These are phyloP conservation scores for Hyles lineata DNA, from an alignment of 2,888 invertebrate species.

Conservation along the genomic window DNA sequence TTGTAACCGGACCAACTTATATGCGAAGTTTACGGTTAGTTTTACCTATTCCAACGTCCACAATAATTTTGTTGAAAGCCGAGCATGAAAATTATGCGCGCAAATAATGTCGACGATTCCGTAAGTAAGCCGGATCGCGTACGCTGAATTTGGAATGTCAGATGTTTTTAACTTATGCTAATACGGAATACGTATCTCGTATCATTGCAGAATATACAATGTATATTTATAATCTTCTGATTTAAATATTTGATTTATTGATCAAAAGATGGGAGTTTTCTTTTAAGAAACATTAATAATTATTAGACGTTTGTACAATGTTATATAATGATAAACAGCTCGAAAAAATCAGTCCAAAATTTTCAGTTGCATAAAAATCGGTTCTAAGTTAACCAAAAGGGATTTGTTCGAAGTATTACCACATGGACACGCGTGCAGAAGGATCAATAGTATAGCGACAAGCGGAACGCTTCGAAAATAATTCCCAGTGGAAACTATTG, in stretches of 20 bases:
- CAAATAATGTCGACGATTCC: constrained; percentile 8
- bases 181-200: background rate
- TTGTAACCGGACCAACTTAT: constrained; percentile 40
- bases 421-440: constrained; percentile 15
- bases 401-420: constrained; percentile 15
- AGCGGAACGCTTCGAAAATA: constrained; percentile 52
- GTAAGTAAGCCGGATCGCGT: background rate
- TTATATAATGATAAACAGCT: too few species aligned
- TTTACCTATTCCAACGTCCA: constrained; percentile 24
- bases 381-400: background rate
- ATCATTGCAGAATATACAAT: background rate
- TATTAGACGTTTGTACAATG: too few species aligned
- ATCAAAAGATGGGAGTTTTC: too few species aligned
- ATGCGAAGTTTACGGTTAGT: constrained; percentile 26
- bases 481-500: constrained; percentile 54
- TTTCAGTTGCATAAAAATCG: background rate
- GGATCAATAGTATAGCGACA: constrained; percentile 37
- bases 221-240: background rate
- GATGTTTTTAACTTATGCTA: background rate
- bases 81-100: constrained; percentile 16
- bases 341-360: background rate
- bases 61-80: constrained; percentile 21
- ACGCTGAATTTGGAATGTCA: background rate
- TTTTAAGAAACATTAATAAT: too few species aligned
- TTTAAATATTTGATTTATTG: too few species aligned